Conservation (phyloP, 2,888 invertebrate species). For the Apotomis capreana region DNA sequence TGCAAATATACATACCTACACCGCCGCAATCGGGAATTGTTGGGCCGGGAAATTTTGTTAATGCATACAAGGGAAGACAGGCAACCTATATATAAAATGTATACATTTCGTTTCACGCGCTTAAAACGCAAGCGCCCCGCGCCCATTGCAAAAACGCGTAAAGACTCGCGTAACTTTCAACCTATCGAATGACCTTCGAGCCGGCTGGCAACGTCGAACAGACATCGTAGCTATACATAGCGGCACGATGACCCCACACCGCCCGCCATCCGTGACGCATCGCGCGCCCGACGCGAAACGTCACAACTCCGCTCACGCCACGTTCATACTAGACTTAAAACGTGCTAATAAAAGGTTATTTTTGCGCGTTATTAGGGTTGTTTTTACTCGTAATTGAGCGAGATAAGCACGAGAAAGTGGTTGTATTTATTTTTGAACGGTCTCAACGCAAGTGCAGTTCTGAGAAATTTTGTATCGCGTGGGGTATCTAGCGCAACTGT, state of each 20-base stretch:
- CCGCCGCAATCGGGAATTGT: no score
- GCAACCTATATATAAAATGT: no score
- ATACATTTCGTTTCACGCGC: neutral
- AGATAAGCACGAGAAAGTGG: conserved; percentile 41
- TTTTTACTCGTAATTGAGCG: conserved; percentile 17
- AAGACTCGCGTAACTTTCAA: conserved; percentile 36
- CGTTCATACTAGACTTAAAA: neutral
- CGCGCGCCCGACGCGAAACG: conserved; percentile 14
- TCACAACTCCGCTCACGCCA: conserved; percentile 3
- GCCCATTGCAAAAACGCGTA: neutral
- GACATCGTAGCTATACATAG: conserved; percentile 36
- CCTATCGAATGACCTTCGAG: conserved; percentile 41
- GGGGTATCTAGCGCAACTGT: conserved; percentile 39
- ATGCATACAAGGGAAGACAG: no score
- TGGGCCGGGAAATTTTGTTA: no score
- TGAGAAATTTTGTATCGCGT: conserved; percentile 41
- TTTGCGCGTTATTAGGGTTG: conserved; percentile 13
- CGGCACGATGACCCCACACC: conserved; percentile 41
- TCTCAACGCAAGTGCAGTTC: conserved; percentile 43
- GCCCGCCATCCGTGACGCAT: conserved; percentile 41
- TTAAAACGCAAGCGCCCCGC: no score
- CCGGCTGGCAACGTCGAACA: conserved; percentile 42
- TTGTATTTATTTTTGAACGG: conserved; percentile 44
- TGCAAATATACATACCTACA: no score
- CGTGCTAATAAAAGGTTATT: neutral